These are phyloP conservation scores for Gulo gulo DNA, from an alignment of 2,113 vertebrate species.

Conservation along the genomic window DNA sequence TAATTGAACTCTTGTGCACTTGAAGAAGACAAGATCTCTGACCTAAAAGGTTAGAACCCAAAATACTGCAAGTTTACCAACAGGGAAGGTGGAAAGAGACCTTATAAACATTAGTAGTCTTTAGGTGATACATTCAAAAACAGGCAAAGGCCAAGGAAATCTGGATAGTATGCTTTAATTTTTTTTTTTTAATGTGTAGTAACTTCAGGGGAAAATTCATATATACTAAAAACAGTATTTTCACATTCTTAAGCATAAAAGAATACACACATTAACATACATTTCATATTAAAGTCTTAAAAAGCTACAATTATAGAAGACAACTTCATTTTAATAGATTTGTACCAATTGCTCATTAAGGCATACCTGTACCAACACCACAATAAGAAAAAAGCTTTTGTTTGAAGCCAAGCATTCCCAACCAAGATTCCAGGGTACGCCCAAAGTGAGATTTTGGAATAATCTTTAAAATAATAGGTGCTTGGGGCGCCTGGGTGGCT, in stretches of 20 bases:
- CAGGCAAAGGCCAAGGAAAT: neutral
- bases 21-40: neutral
- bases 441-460: conserved; percentile 17
- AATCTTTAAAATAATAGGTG: neutral
- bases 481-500: neutral
- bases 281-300: neutral
- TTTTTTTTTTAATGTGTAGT: neutral
- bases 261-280: neutral
- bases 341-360: neutral
- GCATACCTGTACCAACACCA: neutral
- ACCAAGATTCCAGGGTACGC: neutral
- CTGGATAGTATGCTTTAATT: neutral
- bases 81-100: neutral
- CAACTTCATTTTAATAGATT: neutral
- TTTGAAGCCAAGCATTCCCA: neutral
- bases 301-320: neutral
- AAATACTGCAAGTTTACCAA: neutral
- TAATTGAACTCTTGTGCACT: neutral
- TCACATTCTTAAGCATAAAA: neutral
- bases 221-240: neutral
- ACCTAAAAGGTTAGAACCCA: neutral
- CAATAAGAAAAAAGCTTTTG: neutral
- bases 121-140: neutral
- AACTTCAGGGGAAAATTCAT: neutral
- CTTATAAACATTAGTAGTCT: neutral